phyloP scores from a whole-genome alignment of 2,888 invertebrate species.

The Drosophila rellima region DNA sequence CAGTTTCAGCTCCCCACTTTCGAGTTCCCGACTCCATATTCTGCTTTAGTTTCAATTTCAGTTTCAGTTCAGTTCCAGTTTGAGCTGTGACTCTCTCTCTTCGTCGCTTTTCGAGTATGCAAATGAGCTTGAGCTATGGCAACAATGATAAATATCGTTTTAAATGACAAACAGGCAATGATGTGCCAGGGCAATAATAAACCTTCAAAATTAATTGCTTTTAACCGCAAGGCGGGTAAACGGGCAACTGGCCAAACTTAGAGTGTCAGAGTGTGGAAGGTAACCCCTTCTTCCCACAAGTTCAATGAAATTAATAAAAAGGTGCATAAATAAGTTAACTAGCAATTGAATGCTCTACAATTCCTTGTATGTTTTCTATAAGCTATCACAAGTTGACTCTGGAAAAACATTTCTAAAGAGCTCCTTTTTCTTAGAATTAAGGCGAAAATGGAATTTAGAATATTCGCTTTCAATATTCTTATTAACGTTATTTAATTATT shows the following conservation, averaged over 20 bases:
- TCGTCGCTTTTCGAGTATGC: constrained; percentile 41
- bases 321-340: not conserved
- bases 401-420: no score
- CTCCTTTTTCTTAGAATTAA: not conserved
- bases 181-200: constrained; percentile 67
- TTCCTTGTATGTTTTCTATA: not conserved
- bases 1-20: constrained; percentile 13
- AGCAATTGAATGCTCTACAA: constrained; percentile 2
- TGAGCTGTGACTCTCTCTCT: constrained; percentile 1
- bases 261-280: not conserved
- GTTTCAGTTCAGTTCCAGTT: constrained; percentile 13
- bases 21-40: not conserved
- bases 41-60: constrained; percentile 2
- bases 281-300: not conserved
- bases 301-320: constrained; percentile 9
- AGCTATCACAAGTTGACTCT: not conserved
- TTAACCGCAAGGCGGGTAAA: constrained; percentile 58
- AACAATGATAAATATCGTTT: constrained; percentile 74
- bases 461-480: not conserved
- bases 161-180: constrained; percentile 70
- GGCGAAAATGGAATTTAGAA: not conserved
- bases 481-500: no score
- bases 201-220: constrained; percentile 69
- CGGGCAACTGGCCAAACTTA: constrained; percentile 22
- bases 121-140: constrained; percentile 53